A percentile compares a stretch with the other conserved stretches of the same genome.
Conservation (phyloP, 2,113 vertebrate species). For the Platycercus adscitus region DNA sequence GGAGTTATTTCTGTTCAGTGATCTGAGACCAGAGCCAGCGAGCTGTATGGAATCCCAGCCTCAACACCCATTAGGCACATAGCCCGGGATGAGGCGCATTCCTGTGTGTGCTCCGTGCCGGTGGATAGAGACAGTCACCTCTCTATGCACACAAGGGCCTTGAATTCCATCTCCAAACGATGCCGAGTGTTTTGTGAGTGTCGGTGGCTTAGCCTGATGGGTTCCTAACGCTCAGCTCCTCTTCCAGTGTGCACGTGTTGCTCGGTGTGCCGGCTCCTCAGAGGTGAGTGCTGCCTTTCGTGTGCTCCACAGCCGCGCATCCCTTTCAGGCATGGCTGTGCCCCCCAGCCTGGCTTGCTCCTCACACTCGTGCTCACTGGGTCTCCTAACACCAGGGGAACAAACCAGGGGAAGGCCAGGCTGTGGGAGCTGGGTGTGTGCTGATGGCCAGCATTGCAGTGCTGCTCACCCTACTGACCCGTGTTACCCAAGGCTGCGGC, state of each 20-base stretch:
- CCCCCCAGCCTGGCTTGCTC: constrained; percentile 24
- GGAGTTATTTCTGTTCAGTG: neutral
- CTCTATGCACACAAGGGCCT: rapidly evolving
- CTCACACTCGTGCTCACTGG: neutral
- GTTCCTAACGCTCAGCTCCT: constrained; percentile 56
- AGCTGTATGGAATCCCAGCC: neutral
- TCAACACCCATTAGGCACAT: neutral
- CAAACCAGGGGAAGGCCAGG: neutral
- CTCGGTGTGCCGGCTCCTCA: constrained; percentile 70
- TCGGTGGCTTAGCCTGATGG: neutral
- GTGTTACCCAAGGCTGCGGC: neutral
- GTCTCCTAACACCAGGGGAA: constrained; percentile 12
- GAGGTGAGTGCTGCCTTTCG: constrained; percentile 77
- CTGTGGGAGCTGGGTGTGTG: neutral
- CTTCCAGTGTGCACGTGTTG: constrained; percentile 81
- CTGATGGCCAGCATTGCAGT: neutral
- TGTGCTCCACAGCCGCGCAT: neutral
- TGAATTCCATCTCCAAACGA: neutral
- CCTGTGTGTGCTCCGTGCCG: neutral
- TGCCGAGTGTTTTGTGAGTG: neutral
- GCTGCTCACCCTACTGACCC: constrained; percentile 5
- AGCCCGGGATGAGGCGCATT: neutral
- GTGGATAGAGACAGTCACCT: neutral
- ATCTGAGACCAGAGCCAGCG: neutral
- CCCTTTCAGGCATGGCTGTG: neutral